Evolutionary conservation across 1,140 invertebrate genomes (phyloP).

Genomic region (Rhynchophorus ferrugineus): DNA sequence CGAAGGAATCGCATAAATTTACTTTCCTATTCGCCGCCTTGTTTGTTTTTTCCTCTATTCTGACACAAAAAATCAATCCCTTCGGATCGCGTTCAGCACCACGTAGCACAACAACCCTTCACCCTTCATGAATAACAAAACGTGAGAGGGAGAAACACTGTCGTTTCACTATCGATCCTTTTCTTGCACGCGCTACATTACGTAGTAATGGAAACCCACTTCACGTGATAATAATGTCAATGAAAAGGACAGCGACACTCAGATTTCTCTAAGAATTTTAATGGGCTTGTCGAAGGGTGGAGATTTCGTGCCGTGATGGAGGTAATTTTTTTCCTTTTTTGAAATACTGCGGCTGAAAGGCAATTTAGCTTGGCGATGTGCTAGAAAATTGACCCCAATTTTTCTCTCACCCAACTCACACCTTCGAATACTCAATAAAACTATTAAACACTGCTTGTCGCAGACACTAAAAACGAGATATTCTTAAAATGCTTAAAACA

Average conservation of each 20-base stretch:
- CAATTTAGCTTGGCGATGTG: conserved; percentile 17
- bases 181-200: conserved; percentile 11
- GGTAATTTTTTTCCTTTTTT: conserved; percentile 19
- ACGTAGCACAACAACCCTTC: conserved; percentile 19
- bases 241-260: conserved; percentile 22
- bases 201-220: conserved; percentile 10
- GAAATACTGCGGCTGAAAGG: conserved; percentile 14
- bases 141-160: conserved; percentile 9
- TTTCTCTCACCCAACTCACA: too few species aligned
- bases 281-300: conserved; percentile 17
- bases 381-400: conserved; percentile 13
- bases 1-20: background rate
- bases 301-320: conserved; percentile 16
- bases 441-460: too few species aligned
- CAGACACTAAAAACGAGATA: too few species aligned
- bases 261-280: conserved; percentile 19
- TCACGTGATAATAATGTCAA: conserved; percentile 26
- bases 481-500: too few species aligned
- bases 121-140: conserved; percentile 18
- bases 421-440: too few species aligned
- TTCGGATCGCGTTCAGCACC: conserved; percentile 15
- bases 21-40: conserved; percentile 4
- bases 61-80: conserved; percentile 13
- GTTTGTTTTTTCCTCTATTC: conserved; percentile 5
- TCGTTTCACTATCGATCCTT: conserved; percentile 12